Base-by-base conservation (phyloP, 2,888 invertebrate species). In the Sympetrum striolatum region DNA sequence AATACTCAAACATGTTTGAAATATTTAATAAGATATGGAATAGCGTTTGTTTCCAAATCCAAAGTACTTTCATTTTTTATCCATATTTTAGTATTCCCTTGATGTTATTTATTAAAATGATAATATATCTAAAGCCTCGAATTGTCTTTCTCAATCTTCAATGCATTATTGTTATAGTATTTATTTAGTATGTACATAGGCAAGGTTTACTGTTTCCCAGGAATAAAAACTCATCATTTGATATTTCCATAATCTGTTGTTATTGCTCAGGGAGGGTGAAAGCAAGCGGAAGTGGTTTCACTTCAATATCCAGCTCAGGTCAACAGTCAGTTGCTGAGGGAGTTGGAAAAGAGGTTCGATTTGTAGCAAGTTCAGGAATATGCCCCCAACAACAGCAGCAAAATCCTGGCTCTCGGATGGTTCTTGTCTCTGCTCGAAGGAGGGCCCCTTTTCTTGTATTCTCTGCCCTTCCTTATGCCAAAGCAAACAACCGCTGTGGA, bases 391-490 rank as follows among this genome's bases (percentile, higher is more conserved):
- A 95, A 94, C 95, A 95, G 91, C 96, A 96, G 91, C 96, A 95
- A 92, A 97, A 97, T 93, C 96, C 95, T 93, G 97, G 97, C 93
- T 97, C 98, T 93, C 95, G 98, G 92, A 95, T 98, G 92, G 96
- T 98, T 91, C 95, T 98, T 94, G 96, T 97, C 73, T 96, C 98
- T 90, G 95, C 96, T 10, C 93, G 93, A 91, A 96, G 96, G 92
- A 96, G 96, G 92, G 96, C 96, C 91, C 98, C 98, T 60, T 97
- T 98, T 94, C 95, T 97, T 92, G 95, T 98, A 91, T 98, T 97
- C 93, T 98, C 98, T 73, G 96, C 97, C 90, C 96, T 98, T 93
- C 98, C 98, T 60, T 98, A 98, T 93, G 96, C 96, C 86, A 86
- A 86, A 86, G 86, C 60, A 86, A 86, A 86, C 60, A 86, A 35